phyloP scores from a whole-genome alignment of 2,797 vertebrate genomes.

The Argya squamiceps region DNA sequence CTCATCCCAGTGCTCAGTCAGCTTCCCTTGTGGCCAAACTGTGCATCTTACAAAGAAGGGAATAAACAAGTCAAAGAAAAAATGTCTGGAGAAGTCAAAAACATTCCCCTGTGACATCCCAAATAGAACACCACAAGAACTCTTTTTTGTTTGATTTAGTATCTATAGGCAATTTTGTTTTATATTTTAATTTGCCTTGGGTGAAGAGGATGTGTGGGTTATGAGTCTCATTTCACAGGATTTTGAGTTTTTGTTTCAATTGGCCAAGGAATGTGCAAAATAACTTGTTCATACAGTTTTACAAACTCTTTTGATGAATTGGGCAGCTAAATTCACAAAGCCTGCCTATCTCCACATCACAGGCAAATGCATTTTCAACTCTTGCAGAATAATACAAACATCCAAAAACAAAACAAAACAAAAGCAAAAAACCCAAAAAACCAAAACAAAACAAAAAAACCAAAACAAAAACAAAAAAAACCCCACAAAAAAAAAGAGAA shows the following conservation, averaged over 20 bases:
- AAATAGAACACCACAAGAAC: neutral
- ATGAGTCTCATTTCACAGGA: neutral
- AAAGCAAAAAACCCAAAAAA: too few relatives aligned
- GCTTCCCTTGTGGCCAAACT: neutral
- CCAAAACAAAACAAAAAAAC: too few relatives aligned
- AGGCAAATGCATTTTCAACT: neutral
- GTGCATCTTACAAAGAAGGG: neutral
- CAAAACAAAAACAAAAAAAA: too few relatives aligned
- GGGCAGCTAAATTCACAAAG: neutral
- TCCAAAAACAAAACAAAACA: fast-evolving
- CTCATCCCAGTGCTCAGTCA: neutral
- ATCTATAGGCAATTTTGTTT: neutral
- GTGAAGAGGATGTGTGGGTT: too few relatives aligned
- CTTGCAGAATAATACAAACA: neutral
- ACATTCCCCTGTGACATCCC: neutral
- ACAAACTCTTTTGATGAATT: neutral
- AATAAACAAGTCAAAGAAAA: neutral
- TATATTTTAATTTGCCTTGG: neutral
- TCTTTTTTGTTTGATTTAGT: neutral
- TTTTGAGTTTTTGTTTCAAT: neutral
- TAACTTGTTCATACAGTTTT: neutral
- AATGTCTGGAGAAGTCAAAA: neutral
- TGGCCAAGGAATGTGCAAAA: neutral
- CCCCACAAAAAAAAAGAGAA: too few relatives aligned
- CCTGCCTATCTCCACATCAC: neutral